Evolutionary conservation across 1,140 invertebrate genomes (phyloP).

Genomic region (Acromyrmex heyeri): DNA sequence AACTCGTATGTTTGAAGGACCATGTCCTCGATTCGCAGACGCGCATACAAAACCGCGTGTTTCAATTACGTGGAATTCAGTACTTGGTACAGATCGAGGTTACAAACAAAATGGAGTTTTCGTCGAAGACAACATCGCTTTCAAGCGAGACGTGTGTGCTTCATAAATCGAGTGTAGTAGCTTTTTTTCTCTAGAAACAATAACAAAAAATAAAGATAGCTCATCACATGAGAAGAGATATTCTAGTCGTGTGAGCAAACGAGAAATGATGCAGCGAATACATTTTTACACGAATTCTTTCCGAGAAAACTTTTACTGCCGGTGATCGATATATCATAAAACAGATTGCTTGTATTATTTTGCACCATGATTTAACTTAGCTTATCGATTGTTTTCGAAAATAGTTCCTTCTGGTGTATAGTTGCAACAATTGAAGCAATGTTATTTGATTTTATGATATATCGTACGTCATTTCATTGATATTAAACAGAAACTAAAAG

Average conservation of each 20-base stretch:
- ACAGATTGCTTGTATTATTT: neutral
- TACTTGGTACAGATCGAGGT: constrained; percentile 69
- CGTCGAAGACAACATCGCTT: neutral
- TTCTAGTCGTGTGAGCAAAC: constrained; percentile 22
- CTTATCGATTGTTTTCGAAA: constrained; percentile 8
- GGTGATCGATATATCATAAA: neutral
- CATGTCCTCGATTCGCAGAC: constrained; percentile 39
- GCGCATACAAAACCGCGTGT: constrained; percentile 21
- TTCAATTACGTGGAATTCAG: constrained; percentile 76
- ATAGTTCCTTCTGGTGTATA: constrained; percentile 2
- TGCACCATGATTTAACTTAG: constrained; percentile 1
- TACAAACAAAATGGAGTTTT: neutral
- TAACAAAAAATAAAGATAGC: neutral
- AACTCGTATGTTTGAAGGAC: neutral
- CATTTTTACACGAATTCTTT: neutral
- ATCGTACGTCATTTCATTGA: neutral
- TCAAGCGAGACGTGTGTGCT: neutral
- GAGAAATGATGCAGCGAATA: neutral
- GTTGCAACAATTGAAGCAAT: neutral
- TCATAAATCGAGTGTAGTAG: neutral
- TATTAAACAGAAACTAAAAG: neutral
- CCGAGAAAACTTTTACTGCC: neutral
- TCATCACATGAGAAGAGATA: neutral
- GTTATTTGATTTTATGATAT: neutral
- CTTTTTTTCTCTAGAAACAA: neutral